Conservation (phyloP, 2,113 vertebrate species). For the Entomyzon cyanotis region DNA sequence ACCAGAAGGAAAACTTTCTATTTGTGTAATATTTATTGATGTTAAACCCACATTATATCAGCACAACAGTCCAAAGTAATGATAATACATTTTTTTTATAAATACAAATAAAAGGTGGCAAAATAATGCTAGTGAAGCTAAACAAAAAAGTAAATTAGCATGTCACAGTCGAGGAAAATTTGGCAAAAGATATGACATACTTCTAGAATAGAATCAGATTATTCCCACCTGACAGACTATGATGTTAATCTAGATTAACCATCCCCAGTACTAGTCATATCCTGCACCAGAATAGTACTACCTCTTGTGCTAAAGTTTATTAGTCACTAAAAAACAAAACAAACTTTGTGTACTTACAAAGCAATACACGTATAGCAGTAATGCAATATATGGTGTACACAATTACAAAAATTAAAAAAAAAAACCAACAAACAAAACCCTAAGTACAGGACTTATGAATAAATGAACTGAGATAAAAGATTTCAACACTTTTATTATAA, state of each 20-base stretch:
- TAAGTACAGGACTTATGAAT: constrained; percentile 72
- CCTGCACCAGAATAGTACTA: constrained; percentile 58
- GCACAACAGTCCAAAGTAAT: constrained; percentile 90
- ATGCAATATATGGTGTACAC: constrained; percentile 75
- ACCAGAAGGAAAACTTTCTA: constrained; percentile 52
- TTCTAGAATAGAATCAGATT: constrained; percentile 46
- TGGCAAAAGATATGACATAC: constrained; percentile 69
- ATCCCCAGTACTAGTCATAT: constrained; percentile 47
- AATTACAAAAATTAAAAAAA: constrained; percentile 65
- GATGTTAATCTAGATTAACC: constrained; percentile 23
- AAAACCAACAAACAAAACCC: not conserved
- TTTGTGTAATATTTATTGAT: constrained; percentile 84
- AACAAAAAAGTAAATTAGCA: constrained; percentile 73
- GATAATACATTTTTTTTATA: constrained; percentile 80
- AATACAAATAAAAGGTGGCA: constrained; percentile 85
- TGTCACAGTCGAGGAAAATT: constrained; percentile 72
- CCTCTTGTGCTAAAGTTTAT: constrained; percentile 55
- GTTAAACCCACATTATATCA: constrained; percentile 89
- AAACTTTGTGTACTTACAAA: constrained; percentile 74
- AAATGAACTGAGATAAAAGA: constrained; percentile 77
- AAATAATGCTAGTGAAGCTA: constrained; percentile 79
- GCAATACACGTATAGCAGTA: constrained; percentile 75
- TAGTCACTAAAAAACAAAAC: constrained; percentile 60
- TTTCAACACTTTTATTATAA: constrained; percentile 80
- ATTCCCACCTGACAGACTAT: constrained; percentile 50